These are phyloP conservation scores for Lutraria lutraria DNA, from an alignment of 2,888 invertebrate species.

Conservation along the genomic window DNA sequence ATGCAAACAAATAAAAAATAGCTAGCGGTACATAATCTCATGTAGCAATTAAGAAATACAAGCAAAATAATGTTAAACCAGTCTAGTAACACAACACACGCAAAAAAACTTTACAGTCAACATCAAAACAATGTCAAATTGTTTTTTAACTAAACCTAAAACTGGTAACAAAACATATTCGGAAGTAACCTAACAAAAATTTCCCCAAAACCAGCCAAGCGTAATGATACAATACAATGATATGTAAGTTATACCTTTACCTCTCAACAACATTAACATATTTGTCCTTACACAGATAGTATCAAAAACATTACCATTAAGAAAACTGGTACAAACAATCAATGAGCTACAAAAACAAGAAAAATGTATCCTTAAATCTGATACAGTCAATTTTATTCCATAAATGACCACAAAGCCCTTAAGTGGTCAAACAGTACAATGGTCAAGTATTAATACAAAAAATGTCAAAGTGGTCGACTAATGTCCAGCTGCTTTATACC, in stretches of 20 bases:
- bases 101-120: neutral
- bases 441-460: neutral
- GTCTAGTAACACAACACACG: neutral
- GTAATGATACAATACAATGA: neutral
- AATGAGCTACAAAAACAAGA: neutral
- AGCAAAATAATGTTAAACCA: neutral
- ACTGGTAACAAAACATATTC: neutral
- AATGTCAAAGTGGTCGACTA: neutral
- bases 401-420: neutral
- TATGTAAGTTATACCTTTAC: constrained; percentile 10
- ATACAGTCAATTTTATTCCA: neutral
- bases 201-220: neutral
- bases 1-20: neutral
- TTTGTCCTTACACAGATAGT: neutral
- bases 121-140: neutral
- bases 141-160: neutral
- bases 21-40: neutral
- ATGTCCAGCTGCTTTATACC: neutral
- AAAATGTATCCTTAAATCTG: neutral
- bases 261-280: neutral
- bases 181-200: neutral
- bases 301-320: neutral
- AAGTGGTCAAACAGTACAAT: neutral
- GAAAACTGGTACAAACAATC: neutral
- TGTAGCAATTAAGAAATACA: constrained; percentile 9